phyloP scores from a whole-genome alignment of 2,113 vertebrate genomes.

The Puntigrus tetrazona region DNA sequence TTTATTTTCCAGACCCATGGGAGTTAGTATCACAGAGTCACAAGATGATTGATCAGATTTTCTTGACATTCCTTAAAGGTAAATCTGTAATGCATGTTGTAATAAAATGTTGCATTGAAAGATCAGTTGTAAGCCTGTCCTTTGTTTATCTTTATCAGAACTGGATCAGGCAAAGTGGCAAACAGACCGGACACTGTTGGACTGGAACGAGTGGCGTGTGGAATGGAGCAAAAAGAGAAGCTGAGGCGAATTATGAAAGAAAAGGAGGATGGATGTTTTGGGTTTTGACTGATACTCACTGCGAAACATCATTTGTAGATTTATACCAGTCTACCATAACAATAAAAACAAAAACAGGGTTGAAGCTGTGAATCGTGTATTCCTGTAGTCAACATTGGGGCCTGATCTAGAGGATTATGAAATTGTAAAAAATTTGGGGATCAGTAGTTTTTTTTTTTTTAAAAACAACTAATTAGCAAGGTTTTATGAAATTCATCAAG shows the following conservation, averaged over 20 bases:
- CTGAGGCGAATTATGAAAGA: conserved; percentile 48
- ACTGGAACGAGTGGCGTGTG: conserved; percentile 86
- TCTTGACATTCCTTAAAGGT: conserved; percentile 78
- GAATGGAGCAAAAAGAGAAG: conserved; percentile 73
- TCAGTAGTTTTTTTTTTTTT: background rate
- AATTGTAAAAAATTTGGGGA: background rate
- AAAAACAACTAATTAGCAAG: background rate
- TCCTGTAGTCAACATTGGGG: background rate
- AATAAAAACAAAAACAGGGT: background rate
- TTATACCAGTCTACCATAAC: background rate
- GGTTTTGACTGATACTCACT: background rate
- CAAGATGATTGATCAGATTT: conserved; percentile 73
- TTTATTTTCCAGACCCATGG: conserved; percentile 66
- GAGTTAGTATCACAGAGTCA: conserved; percentile 74
- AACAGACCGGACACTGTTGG: conserved; percentile 77
- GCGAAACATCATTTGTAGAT: background rate
- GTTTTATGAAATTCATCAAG: background rate
- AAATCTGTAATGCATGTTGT: background rate
- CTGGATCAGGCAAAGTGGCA: conserved; percentile 78
- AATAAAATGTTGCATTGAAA: background rate
- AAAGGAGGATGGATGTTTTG: background rate
- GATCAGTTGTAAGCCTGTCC: background rate
- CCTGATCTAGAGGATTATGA: background rate
- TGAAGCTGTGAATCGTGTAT: background rate
- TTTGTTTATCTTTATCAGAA: conserved; percentile 64